A percentile compares a stretch with the other conserved stretches of the same genome.
phyloP scores from a whole-genome alignment of 2,888 invertebrate species.

The Thera obeliscata region DNA sequence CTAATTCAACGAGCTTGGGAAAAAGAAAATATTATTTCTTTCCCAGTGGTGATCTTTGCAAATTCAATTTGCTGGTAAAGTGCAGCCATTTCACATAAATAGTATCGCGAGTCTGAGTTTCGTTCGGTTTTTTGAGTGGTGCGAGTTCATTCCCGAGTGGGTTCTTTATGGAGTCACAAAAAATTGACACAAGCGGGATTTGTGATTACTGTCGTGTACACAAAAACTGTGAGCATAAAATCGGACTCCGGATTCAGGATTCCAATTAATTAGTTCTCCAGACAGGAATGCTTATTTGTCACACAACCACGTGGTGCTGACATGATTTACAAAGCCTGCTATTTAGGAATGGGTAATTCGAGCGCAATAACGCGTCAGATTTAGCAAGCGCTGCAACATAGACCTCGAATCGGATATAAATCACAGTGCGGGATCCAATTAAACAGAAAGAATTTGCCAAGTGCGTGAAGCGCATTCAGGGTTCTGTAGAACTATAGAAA shows the following conservation, averaged over 20 bases:
- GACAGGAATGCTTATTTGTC: constrained; percentile 37
- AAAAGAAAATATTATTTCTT: constrained; percentile 21
- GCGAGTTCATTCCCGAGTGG: too few relatives aligned
- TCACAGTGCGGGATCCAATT: constrained; percentile 57
- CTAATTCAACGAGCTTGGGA: constrained; percentile 19
- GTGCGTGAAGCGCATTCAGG: background rate
- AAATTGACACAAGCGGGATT: too few relatives aligned
- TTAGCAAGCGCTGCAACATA: constrained; percentile 28
- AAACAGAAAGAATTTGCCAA: constrained; percentile 40
- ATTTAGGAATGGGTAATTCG: constrained; percentile 39
- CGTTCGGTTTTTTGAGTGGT: too few relatives aligned
- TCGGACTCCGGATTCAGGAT: constrained; percentile 29
- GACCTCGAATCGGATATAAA: constrained; percentile 42
- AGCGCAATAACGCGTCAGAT: constrained; percentile 26
- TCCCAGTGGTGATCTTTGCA: constrained; percentile 40
- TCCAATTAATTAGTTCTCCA: constrained; percentile 54
- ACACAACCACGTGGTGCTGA: constrained; percentile 45
- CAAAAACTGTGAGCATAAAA: too few relatives aligned
- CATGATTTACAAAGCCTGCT: constrained; percentile 40
- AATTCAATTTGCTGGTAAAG: constrained; percentile 49
- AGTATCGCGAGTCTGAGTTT: too few relatives aligned
- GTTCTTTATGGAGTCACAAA: too few relatives aligned
- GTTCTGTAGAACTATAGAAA: background rate
- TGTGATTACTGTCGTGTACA: too few relatives aligned
- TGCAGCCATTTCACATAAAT: constrained; percentile 46